Conservation (phyloP, 1,140 invertebrate species). For the Heliothis subflexa region DNA sequence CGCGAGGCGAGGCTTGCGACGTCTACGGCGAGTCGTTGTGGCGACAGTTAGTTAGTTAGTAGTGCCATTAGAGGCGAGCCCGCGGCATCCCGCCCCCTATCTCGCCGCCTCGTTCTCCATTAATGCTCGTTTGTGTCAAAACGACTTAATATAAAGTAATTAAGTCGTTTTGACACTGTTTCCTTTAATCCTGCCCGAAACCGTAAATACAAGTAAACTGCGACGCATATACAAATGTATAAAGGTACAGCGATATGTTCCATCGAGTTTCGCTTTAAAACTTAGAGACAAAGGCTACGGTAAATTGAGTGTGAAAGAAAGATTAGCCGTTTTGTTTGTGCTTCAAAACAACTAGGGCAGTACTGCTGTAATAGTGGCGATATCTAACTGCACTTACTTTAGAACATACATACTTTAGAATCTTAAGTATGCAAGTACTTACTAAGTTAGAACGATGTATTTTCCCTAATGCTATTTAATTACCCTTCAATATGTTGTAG, state of each 20-base stretch:
- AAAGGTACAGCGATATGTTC: conserved; percentile 14
- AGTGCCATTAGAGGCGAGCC: conserved; percentile 67
- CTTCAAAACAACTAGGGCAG: conserved; percentile 17
- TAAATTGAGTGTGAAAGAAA: conserved; percentile 47
- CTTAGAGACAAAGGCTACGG: conserved; percentile 40
- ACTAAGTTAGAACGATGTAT: conserved; percentile 7
- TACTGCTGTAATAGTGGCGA: conserved; percentile 1
- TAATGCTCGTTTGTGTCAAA: conserved; percentile 72
- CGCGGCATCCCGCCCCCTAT: conserved; percentile 62
- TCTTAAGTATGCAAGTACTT: too few relatives aligned
- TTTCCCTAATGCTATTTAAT: conserved; percentile 18
- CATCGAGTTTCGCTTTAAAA: conserved; percentile 40
- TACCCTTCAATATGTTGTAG: conserved; percentile 34
- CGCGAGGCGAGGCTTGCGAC: conserved; percentile 45
- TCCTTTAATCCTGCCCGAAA: conserved; percentile 57
- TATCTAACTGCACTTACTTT: not conserved
- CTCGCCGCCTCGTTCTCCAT: conserved; percentile 65
- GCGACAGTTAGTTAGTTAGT: conserved; percentile 76
- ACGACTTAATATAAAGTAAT: conserved; percentile 74
- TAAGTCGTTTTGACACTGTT: conserved; percentile 66
- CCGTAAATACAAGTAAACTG: conserved; percentile 50
- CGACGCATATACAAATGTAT: conserved; percentile 28
- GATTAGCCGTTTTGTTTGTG: conserved; percentile 36
- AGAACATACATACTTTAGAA: too few relatives aligned
- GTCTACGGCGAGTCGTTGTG: conserved; percentile 68